Evolutionary conservation across 2,113 vertebrate genomes (phyloP), one percentile per base, ranked within the genome.

Genomic region (Gymnocephalus cernua): DNA sequence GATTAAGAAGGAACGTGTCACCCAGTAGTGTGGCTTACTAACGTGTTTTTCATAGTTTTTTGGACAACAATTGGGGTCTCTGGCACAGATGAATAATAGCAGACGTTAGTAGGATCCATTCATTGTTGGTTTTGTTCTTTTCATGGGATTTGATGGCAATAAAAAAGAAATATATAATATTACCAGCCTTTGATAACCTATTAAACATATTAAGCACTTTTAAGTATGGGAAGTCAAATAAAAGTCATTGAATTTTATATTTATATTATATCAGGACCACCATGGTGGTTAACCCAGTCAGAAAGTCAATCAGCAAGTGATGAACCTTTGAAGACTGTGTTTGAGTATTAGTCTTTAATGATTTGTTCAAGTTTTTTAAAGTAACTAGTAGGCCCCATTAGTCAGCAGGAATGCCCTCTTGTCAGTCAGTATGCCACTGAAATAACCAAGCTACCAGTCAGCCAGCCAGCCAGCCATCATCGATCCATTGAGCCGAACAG

Each of bases 371-470:
- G 15, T 68, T 63, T 74, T 72, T 61, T 0, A 45, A 72, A 72
- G 68, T 47, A 57, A 77, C 61, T 79, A 81, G 69, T 38, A 58
- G 25, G 27, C 15, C 29, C 50, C 41, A 73, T 84, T 65, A 78
- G 35, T 86, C 67, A 79, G 45, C 68, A 83, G 56, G 59, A 81
- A 56, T 47, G 23, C 66, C 66, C 12, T 38, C 57, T 50, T 84
- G 74, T 89, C 71, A 61, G 65, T 71, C 75, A 74, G 48, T 61
- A 45, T 79, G 68, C 69, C 48, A 54, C 38, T 63, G 76, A 74
- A 89, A 72, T 84, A 89, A 86, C 68, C 77, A 85, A 57, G 72
- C 71, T 51, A 79, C 79, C 66, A 88, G 85, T 77, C 82, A 75
- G 73, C 21, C 78, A 82, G 73, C 61, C 77, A 51, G 72, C 73